Evolutionary conservation across 2,797 vertebrate species (phyloP), one percentile per base, ranked within the genome.

Genomic region (Mycteria americana): DNA sequence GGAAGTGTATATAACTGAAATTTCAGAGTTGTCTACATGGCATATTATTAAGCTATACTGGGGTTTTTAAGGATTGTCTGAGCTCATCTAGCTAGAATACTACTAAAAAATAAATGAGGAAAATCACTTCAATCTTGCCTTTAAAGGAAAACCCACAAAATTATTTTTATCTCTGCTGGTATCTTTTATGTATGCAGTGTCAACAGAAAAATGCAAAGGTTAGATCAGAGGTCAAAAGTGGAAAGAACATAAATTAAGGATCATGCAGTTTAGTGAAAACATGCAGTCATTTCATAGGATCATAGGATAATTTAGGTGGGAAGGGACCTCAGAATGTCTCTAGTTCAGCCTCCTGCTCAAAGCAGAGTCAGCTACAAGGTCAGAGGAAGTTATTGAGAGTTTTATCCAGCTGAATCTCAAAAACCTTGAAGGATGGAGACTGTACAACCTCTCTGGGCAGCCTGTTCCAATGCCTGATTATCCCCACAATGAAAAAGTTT

Each of bases 201-300:
- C 16, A 86, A 68, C 17, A 89, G 23, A 78, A 70, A 72, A 72
- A 63, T 9, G 21, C 4, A 39, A 16, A 33, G 30, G 10, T 54
- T 46, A 14, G 6, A 72, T 56, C 31, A 85, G 46, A 91, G 25
- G 11, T 72, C 18, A 84, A 35, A 45, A 54, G 41, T 9, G 6
- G n/a, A 75, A 72, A 41, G 28, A 72, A 50, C 12, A 4, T 60
- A 10, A 88, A 43, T 18, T 25, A 86, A 85, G 21, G 27, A 64
- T 39, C 1, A 33, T 4, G 7, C 12, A 69, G 9, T 24, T 85
- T 1, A 79, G 31, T 54, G 13, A 57, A 78, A 79, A 68, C 7
- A 13, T 18, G 3, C 43, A 51, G 24, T n/a, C 0, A 3, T 11
- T 77, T 46, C 48, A 35, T 0, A 46, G 46, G 18, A 50, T 9